Evolutionary conservation across 1,140 invertebrate genomes (phyloP).

Genomic region (Drosophila serrata): DNA sequence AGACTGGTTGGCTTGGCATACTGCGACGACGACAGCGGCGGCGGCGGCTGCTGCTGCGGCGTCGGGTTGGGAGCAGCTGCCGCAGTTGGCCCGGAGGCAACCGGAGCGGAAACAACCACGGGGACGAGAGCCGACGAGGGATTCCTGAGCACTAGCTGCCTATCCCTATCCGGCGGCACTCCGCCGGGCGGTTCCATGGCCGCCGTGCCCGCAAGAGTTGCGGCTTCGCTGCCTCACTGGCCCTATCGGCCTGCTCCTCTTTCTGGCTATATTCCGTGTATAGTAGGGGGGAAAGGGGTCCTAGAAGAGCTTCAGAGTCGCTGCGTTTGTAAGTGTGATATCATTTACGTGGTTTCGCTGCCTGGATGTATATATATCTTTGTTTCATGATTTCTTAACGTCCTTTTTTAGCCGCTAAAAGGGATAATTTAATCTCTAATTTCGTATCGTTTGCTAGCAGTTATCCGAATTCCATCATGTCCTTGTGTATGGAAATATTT

Average conservation of each 20-base stretch:
- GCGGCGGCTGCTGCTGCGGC: constrained; percentile 1
- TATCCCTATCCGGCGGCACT: constrained; percentile 67
- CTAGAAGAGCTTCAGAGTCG: constrained; percentile 13
- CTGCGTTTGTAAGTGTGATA: constrained; percentile 1
- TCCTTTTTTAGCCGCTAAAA: background rate
- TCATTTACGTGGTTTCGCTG: constrained; percentile 23
- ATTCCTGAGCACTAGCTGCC: constrained; percentile 58
- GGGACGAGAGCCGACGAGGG: constrained; percentile 36
- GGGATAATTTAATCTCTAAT: constrained; percentile 9
- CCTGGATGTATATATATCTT: background rate
- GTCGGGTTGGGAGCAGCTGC: constrained; percentile 1
- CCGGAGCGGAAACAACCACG: constrained; percentile 20
- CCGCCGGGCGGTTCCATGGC: constrained; percentile 80
- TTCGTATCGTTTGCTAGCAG: constrained; percentile 17
- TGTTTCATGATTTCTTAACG: constrained; percentile 16
- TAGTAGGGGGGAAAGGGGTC: background rate
- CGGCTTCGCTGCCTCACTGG: constrained; percentile 23
- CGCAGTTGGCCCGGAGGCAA: constrained; percentile 3
- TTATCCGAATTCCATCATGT: constrained; percentile 83
- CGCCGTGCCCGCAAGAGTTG: constrained; percentile 16
- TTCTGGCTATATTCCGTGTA: constrained; percentile 11
- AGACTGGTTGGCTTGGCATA: constrained; percentile 54
- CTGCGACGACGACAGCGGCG: background rate
- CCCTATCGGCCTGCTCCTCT: constrained; percentile 12
- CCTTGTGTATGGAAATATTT: constrained; percentile 79